Base-by-base conservation (phyloP, 2,888 invertebrate genomes). In the Hypsopygia costalis region DNA sequence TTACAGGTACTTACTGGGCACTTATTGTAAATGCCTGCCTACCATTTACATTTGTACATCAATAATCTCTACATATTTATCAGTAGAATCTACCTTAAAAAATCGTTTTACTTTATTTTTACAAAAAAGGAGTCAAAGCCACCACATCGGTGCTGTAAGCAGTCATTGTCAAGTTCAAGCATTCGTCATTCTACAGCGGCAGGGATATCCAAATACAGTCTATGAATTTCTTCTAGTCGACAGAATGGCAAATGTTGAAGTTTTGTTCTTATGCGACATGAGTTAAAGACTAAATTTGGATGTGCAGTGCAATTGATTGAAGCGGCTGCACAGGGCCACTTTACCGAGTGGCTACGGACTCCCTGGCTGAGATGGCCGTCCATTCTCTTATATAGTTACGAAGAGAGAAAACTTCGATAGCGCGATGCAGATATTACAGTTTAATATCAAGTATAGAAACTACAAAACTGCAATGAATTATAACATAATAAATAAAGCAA, bases 171-270 rank as follows among this genome's bases (percentile, higher is more conserved):
- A 69, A 68, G 74, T 80, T 71, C 81, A 81, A 81, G 77, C 77
- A 81, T 79, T 80, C 77, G 79, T 78, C 79, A 78, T 78, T 79
- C 79, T 69, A 58, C 50, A 59, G 60, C 51, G 77, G 76, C 78
- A 58, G 62, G 55, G 75, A 71, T 74, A 75, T 75, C 68, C 66
- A 59, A 69, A 71, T 77, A 77, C 77, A 72, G 68, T 78, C 82
- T 81, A 81, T 80, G 77, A 66, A 76, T 75, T 77, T 64, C 64
- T 65, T 80, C 79, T 81, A 81, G 79, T 76, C 69, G 74, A 80
- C 80, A 79, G 82, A 81, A 81, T 82, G 81, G 82, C 81, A 82
- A 82, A 82, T 72, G 64, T 81, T 82, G 81, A 82, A 81, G 70
- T 68, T 39, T 57, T 56, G 51, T 54, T 51, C 56, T 57, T 58